phyloP scores from a whole-genome alignment of 2,888 invertebrate genomes.

The Pristionchus arcanus region DNA sequence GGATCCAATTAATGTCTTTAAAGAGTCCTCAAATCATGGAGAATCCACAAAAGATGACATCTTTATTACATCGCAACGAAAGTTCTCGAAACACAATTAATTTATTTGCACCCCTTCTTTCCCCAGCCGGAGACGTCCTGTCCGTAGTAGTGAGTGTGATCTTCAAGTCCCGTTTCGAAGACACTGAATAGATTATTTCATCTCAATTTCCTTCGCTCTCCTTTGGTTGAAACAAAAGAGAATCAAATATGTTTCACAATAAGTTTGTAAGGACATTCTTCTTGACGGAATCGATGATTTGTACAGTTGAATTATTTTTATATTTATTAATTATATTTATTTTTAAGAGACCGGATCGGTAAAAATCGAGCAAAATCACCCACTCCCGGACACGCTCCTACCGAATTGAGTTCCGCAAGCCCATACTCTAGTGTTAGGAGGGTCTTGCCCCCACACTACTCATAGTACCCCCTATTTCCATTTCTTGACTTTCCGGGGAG shows the following conservation, averaged over 20 bases:
- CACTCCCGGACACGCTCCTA: too few species aligned
- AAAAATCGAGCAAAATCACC: too few species aligned
- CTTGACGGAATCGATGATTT: neutral
- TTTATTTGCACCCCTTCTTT: constrained; percentile 63
- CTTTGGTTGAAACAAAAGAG: neutral
- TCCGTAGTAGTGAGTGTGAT: constrained; percentile 71
- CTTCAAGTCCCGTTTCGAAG: constrained; percentile 65
- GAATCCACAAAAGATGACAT: neutral
- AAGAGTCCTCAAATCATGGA: too few species aligned
- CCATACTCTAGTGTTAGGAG: too few species aligned
- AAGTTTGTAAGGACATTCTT: neutral
- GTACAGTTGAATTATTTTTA: too few species aligned
- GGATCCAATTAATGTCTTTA: too few species aligned
- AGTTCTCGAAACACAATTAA: neutral
- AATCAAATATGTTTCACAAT: neutral
- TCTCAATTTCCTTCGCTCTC: neutral
- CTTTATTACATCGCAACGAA: neutral
- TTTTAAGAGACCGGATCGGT: too few species aligned
- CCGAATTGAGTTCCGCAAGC: too few species aligned
- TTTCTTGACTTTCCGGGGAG: too few species aligned
- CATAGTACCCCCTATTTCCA: too few species aligned
- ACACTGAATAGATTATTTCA: neutral
- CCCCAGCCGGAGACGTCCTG: constrained; percentile 66
- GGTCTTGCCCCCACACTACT: too few species aligned
- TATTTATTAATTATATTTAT: too few species aligned